Conservation (phyloP, 2,888 invertebrate species). For the Danaus chrysippus region DNA sequence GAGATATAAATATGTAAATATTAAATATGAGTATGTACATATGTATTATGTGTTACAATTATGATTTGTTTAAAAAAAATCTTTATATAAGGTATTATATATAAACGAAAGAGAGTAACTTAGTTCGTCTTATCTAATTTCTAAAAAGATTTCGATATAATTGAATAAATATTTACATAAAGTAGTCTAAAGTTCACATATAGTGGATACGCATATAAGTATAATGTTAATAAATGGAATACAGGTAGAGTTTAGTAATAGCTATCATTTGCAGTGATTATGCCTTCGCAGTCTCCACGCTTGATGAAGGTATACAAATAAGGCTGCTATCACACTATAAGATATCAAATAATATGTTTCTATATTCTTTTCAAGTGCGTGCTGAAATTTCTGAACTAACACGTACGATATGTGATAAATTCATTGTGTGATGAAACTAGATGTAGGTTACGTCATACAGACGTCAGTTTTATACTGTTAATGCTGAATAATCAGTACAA, state of each 20-base stretch:
- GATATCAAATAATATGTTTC: slow-evolving; percentile 6
- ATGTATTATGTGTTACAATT: too few species aligned
- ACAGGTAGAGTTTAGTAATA: slow-evolving; percentile 41
- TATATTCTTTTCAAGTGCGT: neutral
- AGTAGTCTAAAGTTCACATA: slow-evolving; percentile 27
- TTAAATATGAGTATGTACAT: too few species aligned
- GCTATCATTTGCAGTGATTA: slow-evolving; percentile 66
- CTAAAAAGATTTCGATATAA: slow-evolving; percentile 4
- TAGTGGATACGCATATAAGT: slow-evolving; percentile 35
- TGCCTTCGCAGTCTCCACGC: slow-evolving; percentile 46
- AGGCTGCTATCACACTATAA: slow-evolving; percentile 24
- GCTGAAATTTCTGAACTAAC: neutral
- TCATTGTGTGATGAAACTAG: neutral
- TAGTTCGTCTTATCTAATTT: too few species aligned
- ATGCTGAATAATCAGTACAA: slow-evolving; percentile 1
- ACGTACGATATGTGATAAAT: slow-evolving; percentile 1
- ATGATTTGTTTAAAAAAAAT: too few species aligned
- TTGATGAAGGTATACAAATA: slow-evolving; percentile 68
- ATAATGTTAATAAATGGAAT: slow-evolving; percentile 41
- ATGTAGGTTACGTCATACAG: neutral
- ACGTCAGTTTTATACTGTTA: slow-evolving; percentile 2
- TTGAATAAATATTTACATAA: slow-evolving; percentile 4
- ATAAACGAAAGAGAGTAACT: too few species aligned
- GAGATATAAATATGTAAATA: too few species aligned
- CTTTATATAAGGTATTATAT: too few species aligned